A percentile compares a stretch with the other conserved stretches of the same genome.
These are phyloP conservation scores for Eledona agricola DNA, from an alignment of 2,888 invertebrate genomes.

Conservation along the genomic window DNA sequence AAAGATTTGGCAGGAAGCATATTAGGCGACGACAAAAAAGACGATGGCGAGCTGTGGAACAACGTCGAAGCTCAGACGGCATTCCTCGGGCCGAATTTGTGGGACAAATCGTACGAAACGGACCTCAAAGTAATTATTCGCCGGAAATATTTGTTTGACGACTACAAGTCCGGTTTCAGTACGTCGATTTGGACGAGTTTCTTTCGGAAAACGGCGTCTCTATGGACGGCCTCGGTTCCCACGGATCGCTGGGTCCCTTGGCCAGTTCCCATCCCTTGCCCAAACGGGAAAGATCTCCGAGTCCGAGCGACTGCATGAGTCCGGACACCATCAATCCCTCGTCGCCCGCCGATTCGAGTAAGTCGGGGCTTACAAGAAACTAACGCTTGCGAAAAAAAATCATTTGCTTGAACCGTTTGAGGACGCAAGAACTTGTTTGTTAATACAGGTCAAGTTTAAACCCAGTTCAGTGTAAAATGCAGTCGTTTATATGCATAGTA, in stretches of 20 bases:
- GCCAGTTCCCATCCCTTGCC: conserved; percentile 75
- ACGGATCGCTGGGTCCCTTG: conserved; percentile 66
- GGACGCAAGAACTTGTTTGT: too few relatives aligned
- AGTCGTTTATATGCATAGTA: too few relatives aligned
- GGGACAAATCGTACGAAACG: conserved; percentile 96
- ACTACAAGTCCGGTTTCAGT: conserved; percentile 68
- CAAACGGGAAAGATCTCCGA: conserved; percentile 87
- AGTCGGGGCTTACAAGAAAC: conserved; percentile 58
- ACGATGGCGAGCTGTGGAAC: conserved; percentile 85
- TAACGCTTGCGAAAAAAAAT: conserved; percentile 3
- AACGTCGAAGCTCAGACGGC: conserved; percentile 92
- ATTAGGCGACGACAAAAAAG: conserved; percentile 76
- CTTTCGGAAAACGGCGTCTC: conserved; percentile 95
- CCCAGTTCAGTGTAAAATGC: too few relatives aligned
- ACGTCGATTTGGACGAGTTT: conserved; percentile 97
- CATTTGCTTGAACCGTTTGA: too few relatives aligned
- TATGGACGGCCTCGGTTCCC: conserved; percentile 77
- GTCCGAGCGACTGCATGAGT: conserved; percentile 88
- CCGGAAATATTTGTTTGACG: background rate
- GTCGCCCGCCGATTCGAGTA: conserved; percentile 90
- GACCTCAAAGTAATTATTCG: conserved; percentile 85
- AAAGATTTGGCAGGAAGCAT: conserved; percentile 61
- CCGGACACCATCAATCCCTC: conserved; percentile 89
- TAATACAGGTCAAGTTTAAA: too few relatives aligned
- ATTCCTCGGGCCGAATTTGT: conserved; percentile 94